Percentiles rank a stretch among this genome's conserved stretches.
These are phyloP conservation scores for Trissoscelio sp. DNA, from an alignment of 2,888 invertebrate genomes.

Conservation along the genomic window DNA sequence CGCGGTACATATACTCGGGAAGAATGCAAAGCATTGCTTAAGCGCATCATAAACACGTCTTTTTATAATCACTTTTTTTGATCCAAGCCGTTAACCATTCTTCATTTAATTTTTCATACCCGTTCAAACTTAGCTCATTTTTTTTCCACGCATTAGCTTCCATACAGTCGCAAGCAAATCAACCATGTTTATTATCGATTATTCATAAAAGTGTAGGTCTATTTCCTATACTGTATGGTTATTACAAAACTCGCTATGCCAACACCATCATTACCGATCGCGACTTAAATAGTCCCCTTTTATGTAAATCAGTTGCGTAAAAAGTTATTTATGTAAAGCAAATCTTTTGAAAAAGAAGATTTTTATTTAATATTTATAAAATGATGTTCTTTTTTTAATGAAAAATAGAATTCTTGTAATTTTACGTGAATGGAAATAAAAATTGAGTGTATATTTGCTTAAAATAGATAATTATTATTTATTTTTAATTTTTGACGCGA, in stretches of 20 bases:
- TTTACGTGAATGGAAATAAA: too few species aligned
- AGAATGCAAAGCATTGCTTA: slow-evolving; percentile 6
- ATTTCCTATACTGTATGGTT: slow-evolving; percentile 33
- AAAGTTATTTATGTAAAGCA: too few species aligned
- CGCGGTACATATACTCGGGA: neutral
- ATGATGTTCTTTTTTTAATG: too few species aligned
- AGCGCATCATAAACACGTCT: slow-evolving; percentile 7
- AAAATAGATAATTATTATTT: too few species aligned
- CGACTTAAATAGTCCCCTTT: neutral
- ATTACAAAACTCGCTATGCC: slow-evolving; percentile 18
- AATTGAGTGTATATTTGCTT: too few species aligned
- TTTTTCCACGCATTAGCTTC: slow-evolving; percentile 34
- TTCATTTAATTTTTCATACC: slow-evolving; percentile 27
- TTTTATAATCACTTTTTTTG: slow-evolving; percentile 15
- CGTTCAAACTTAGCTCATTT: slow-evolving; percentile 35
- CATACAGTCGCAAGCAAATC: slow-evolving; percentile 22
- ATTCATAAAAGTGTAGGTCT: slow-evolving; percentile 31
- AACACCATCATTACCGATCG: slow-evolving; percentile 22
- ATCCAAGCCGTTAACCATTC: slow-evolving; percentile 36
- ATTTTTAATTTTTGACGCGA: too few species aligned
- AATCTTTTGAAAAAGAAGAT: too few species aligned
- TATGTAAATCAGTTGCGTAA: too few species aligned
- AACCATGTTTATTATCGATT: slow-evolving; percentile 51
- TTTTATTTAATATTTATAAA: too few species aligned
- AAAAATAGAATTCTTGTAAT: too few species aligned